Percentiles rank a stretch among this genome's conserved stretches.
These are phyloP conservation scores for Idaea straminata DNA, from an alignment of 2,888 invertebrate genomes.

Conservation along the genomic window DNA sequence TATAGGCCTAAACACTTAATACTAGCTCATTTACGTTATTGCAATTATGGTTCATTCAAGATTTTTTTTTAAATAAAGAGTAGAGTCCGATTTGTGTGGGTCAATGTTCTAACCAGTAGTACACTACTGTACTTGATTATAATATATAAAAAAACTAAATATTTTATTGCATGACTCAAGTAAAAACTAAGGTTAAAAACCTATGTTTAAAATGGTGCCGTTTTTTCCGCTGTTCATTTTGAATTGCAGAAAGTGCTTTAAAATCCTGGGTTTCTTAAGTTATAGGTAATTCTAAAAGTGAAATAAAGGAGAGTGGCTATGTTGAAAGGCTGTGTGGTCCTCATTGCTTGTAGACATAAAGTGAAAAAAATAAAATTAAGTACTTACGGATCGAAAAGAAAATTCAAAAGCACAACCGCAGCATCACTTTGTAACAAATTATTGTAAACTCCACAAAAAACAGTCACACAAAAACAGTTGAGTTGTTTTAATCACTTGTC, in stretches of 20 bases:
- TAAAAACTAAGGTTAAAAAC: not conserved
- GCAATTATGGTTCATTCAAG: not conserved
- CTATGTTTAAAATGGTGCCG: not conserved
- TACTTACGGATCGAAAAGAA: constrained; percentile 61
- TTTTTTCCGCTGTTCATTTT: not conserved
- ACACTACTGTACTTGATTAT: not conserved
- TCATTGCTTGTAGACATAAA: not conserved
- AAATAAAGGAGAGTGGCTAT: too few species aligned
- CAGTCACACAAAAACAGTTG: constrained; percentile 47
- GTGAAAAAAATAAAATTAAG: constrained; percentile 8
- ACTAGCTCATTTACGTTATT: not conserved
- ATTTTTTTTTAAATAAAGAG: not conserved
- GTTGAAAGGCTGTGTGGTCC: too few species aligned
- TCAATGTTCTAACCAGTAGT: not conserved
- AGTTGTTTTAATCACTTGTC: constrained; percentile 47
- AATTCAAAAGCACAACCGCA: constrained; percentile 53
- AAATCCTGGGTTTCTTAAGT: not conserved
- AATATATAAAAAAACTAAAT: not conserved
- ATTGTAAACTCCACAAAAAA: constrained; percentile 31
- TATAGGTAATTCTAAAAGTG: too few species aligned
- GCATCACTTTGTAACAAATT: constrained; percentile 70
- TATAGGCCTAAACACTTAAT: not conserved
- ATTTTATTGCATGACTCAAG: not conserved
- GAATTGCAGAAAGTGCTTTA: not conserved
- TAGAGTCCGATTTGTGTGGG: not conserved